A percentile compares a stretch with the other conserved stretches of the same genome.
These are phyloP conservation scores for Crotalus viridis DNA, from an alignment of 2,113 vertebrate genomes.

Conservation along the genomic window DNA sequence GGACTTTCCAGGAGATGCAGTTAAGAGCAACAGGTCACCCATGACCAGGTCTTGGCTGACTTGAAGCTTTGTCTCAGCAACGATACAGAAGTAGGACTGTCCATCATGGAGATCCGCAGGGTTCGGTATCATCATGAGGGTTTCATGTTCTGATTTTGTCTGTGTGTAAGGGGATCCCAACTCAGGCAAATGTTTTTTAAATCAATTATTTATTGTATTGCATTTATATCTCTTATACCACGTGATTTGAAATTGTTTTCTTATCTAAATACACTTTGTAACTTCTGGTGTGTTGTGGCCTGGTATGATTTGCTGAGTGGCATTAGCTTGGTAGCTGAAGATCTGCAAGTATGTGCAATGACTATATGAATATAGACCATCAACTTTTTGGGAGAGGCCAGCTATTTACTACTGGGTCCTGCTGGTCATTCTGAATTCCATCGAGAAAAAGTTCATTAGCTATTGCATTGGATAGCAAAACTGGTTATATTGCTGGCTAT, in stretches of 20 bases:
- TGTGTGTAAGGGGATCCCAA: background rate
- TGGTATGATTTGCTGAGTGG: background rate
- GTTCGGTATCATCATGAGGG: background rate
- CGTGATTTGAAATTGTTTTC: background rate
- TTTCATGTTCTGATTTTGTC: background rate
- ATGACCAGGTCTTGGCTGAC: background rate
- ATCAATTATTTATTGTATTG: background rate
- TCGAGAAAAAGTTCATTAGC: background rate
- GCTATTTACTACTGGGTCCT: background rate
- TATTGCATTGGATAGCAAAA: background rate
- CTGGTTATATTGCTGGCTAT: background rate
- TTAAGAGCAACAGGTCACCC: background rate
- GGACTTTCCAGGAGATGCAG: background rate
- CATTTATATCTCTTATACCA: background rate
- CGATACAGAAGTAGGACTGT: background rate
- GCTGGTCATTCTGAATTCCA: background rate
- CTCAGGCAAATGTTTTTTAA: background rate
- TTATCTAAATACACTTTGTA: background rate
- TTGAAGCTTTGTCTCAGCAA: background rate
- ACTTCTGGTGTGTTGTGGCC: background rate
- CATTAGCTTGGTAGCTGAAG: background rate
- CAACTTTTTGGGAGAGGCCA: background rate
- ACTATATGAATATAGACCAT: background rate
- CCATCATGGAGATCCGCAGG: background rate
- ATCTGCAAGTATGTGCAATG: background rate